Evolutionary conservation across 2,797 vertebrate species (phyloP).

Genomic region (Ciconia nigra): DNA sequence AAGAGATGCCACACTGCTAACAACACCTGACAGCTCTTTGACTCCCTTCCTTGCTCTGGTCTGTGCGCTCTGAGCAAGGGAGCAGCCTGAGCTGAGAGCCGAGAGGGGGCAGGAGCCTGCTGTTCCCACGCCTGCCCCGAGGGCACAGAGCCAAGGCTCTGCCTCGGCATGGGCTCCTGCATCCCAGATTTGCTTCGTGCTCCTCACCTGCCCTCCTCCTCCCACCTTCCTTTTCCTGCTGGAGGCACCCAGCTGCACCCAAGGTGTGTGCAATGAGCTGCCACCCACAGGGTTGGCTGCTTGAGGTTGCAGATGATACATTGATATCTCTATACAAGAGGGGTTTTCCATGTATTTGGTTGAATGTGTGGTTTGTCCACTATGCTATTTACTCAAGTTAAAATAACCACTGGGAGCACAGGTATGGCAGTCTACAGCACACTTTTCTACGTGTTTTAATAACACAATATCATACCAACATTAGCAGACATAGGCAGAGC

Average conservation of each 20-base stretch:
- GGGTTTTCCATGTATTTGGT: fast-evolving
- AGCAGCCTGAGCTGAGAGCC: background rate
- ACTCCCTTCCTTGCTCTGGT: background rate
- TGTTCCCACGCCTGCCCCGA: fast-evolving
- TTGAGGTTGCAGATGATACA: background rate
- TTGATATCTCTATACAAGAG: background rate
- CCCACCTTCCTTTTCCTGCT: background rate
- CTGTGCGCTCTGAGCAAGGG: background rate
- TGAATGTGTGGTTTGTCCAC: background rate
- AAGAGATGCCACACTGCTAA: conserved; percentile 61
- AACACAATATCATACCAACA: background rate
- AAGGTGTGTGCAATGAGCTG: background rate
- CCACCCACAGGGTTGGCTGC: fast-evolving
- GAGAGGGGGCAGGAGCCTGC: background rate
- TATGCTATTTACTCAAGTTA: background rate
- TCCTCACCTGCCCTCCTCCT: background rate
- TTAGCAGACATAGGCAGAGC: background rate
- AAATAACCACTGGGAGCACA: background rate
- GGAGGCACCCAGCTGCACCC: background rate
- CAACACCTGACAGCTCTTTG: conserved; percentile 17
- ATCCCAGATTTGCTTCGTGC: background rate
- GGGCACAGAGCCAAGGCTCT: background rate
- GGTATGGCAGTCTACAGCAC: background rate
- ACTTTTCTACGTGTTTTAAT: background rate
- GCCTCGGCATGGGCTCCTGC: background rate